Evolutionary conservation across 2,797 vertebrate genomes (phyloP).

Genomic region (Pipistrellus pipistrellus): DNA sequence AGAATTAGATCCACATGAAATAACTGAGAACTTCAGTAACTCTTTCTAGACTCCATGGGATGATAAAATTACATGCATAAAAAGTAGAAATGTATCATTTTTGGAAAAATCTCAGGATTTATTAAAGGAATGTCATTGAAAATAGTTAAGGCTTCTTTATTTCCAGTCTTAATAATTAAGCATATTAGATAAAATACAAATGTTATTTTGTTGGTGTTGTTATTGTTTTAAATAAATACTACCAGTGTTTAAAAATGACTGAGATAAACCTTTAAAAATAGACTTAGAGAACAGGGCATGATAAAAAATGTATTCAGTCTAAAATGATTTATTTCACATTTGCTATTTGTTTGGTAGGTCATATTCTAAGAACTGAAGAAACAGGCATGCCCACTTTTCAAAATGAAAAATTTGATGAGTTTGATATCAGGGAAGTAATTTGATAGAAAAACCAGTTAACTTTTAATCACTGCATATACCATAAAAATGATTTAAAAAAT

Average conservation of each 20-base stretch:
- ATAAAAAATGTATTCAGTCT: background rate
- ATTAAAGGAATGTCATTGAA: background rate
- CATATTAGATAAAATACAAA: background rate
- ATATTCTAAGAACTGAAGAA: background rate
- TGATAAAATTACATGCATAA: slow-evolving; percentile 52
- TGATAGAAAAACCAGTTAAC: background rate
- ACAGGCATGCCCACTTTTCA: background rate
- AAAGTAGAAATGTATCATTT: slow-evolving; percentile 47
- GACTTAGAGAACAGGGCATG: background rate
- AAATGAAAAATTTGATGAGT: background rate
- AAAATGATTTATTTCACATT: background rate
- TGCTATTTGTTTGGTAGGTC: background rate
- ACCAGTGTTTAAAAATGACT: background rate
- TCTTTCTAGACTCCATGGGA: slow-evolving; percentile 35
- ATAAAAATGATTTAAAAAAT: background rate
- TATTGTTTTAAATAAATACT: background rate
- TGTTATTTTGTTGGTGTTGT: background rate
- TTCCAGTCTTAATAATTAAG: background rate
- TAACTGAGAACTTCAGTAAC: slow-evolving; percentile 62
- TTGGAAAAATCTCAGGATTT: background rate
- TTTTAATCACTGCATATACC: background rate
- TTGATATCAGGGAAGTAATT: background rate
- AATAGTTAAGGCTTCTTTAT: slow-evolving; percentile 1
- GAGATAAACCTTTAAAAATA: background rate
- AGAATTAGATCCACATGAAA: slow-evolving; percentile 48